Evolutionary conservation across 2,113 vertebrate species (phyloP), one percentile per base, ranked within the genome.

Genomic region (Bos taurus): DNA sequence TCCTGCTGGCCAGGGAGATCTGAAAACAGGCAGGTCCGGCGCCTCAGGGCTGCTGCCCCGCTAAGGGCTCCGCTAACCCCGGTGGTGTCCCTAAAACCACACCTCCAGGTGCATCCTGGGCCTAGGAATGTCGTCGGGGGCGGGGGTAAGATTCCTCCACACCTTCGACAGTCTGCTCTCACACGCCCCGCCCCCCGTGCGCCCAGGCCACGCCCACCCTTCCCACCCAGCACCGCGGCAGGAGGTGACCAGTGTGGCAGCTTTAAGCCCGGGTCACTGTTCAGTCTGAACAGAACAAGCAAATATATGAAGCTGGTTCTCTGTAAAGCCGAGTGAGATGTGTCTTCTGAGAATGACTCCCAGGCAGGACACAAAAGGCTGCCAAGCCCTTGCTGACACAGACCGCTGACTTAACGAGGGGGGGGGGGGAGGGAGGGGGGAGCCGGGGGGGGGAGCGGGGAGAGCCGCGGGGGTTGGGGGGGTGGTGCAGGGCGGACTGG

Each of bases 1-100:
- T 99, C 62, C 99, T 99, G 97, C 99, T 99, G 52, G 99, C 99
- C 98, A 99, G 97, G 36, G 99, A 99, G 78, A 99, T 99, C 99
- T 99, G 98, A 2, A 74, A 97, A 50, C 0, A 3, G 26, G 77
- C 3, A 43, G 85, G 64, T 33, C 46, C 3, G 8, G 28, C 0
- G 2, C 26, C 83, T 97, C 57, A 87, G 95, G 57, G n/a, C 56
- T 26, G 17, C 1, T 12, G 14, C 57, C 40, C 15, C 5, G 14
- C 48, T 19, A 26, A 67, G 14, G 13, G 74, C 50, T 21, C 9
- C 6, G 1, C 95, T 14, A 7, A 28, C 67, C 21, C 0, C 1
- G 0, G 26, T 17, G 0, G 16, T 5, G 17, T 50, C 19, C 28
- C 28, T 33, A 26, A 25, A 30, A 11, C 19, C 5, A 25, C 50